Evolutionary conservation across 2,113 vertebrate species (phyloP).

Genomic region (Petaurus breviceps): DNA sequence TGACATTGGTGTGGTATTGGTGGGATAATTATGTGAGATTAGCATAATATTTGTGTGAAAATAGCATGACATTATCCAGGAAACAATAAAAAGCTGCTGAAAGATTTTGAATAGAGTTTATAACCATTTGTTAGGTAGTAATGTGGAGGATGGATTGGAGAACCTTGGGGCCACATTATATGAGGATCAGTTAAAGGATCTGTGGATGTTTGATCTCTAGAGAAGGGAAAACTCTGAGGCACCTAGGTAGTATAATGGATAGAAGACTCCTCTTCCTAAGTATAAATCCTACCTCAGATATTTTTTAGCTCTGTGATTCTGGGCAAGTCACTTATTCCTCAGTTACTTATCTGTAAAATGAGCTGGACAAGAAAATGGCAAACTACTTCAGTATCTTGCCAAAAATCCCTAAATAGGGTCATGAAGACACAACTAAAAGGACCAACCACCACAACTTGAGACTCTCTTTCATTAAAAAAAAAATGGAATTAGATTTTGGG

Average conservation of each 20-base stretch:
- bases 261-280: too few relatives aligned
- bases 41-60: too few relatives aligned
- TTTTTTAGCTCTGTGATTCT: background rate
- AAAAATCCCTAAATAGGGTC: background rate
- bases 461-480: background rate
- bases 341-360: background rate
- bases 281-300: too few relatives aligned
- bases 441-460: background rate
- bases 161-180: background rate
- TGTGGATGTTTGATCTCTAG: background rate
- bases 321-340: background rate
- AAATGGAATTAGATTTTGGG: background rate
- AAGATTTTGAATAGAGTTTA: background rate
- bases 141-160: background rate
- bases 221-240: background rate
- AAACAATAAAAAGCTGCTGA: background rate
- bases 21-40: too few relatives aligned
- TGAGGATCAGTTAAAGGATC: background rate
- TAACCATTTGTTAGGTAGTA: background rate
- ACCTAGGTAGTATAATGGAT: background rate
- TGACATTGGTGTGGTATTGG: too few relatives aligned
- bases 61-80: background rate
- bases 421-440: background rate
- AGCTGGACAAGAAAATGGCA: background rate
- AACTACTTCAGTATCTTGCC: background rate